Conservation (phyloP, 2,113 vertebrate genomes). For the Cyphomyrus discorhynchus region DNA sequence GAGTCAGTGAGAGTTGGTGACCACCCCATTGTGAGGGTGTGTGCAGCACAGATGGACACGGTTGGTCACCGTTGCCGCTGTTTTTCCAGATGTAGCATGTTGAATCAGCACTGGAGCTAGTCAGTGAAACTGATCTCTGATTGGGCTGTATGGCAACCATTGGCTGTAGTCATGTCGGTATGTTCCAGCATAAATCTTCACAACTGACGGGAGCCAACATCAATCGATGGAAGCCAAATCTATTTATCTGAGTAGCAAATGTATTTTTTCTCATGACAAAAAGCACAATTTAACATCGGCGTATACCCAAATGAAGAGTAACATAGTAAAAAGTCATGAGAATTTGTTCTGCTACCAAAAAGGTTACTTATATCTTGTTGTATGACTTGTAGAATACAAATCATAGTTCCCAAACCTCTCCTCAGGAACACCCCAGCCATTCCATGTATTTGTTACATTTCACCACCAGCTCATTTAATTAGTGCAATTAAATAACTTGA, state of each 20-base stretch:
- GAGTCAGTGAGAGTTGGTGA: background rate
- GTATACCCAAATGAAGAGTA: background rate
- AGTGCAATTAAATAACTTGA: background rate
- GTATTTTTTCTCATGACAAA: too few species aligned
- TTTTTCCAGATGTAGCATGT: background rate
- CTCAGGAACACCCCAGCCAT: background rate
- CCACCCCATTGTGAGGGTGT: background rate
- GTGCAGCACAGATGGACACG: background rate
- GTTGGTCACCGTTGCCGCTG: background rate
- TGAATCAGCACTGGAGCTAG: background rate
- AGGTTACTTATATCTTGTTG: background rate
- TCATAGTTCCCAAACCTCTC: background rate
- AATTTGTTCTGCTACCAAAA: background rate
- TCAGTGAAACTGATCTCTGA: background rate
- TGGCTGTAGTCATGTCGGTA: background rate
- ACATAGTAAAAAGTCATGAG: background rate
- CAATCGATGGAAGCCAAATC: background rate
- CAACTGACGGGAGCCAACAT: background rate
- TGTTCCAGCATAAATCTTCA: background rate
- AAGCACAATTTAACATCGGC: background rate
- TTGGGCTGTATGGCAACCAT: background rate
- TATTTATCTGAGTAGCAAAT: background rate
- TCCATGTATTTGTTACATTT: background rate
- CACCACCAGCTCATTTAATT: background rate
- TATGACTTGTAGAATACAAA: background rate